Percentiles rank a stretch among this genome's conserved stretches.
Conservation (phyloP, 2,113 vertebrate genomes). For the Gavia stellata region DNA sequence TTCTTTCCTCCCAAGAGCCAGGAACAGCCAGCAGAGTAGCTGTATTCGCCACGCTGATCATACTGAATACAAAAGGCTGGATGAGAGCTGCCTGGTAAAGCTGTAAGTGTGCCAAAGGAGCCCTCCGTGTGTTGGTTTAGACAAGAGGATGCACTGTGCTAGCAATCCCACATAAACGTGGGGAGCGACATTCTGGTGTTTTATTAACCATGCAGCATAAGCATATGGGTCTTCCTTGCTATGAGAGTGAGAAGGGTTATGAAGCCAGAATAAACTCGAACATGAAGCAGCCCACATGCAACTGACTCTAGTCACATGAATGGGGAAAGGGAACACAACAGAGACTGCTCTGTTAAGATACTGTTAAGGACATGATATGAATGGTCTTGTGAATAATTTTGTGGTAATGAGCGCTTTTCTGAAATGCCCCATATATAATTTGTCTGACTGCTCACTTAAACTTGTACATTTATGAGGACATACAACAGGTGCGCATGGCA, state of each 20-base stretch:
- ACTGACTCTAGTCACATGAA: background rate
- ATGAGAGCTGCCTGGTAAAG: background rate
- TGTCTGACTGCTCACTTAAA: background rate
- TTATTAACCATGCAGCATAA: background rate
- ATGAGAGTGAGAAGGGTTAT: background rate
- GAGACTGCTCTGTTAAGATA: background rate
- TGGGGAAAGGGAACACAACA: background rate
- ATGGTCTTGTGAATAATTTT: background rate
- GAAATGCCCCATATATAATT: background rate
- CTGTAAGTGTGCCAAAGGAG: background rate
- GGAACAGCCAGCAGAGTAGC: background rate
- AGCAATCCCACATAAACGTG: background rate
- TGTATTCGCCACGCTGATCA: background rate
- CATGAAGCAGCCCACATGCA: background rate
- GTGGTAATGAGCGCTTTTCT: background rate
- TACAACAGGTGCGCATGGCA: background rate
- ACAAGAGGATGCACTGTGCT: rapidly evolving
- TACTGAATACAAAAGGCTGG: background rate
- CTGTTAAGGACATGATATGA: background rate
- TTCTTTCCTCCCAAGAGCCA: background rate
- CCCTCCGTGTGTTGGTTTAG: background rate
- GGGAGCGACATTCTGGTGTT: background rate
- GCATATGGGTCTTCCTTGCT: background rate
- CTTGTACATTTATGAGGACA: background rate
- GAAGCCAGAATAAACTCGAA: background rate